Percentiles rank a stretch among this genome's conserved stretches.
Conservation (phyloP, 2,888 invertebrate genomes). For the Tipula confusa region DNA sequence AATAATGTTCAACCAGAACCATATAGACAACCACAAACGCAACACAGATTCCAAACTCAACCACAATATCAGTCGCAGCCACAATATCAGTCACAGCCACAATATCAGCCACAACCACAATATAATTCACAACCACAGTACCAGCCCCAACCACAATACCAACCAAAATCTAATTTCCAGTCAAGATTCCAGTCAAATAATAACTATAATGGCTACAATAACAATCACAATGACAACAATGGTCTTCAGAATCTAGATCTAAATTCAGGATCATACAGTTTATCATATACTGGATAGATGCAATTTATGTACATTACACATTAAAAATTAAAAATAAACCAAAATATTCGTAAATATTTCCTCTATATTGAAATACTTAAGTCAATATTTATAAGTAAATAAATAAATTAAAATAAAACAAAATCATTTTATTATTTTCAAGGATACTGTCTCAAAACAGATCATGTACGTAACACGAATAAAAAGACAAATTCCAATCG, state of each 20-base stretch:
- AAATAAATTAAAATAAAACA: background rate
- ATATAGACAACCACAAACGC: conserved; percentile 39
- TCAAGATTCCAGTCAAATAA: conserved; percentile 34
- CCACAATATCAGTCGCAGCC: conserved; percentile 39
- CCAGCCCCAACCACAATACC: conserved; percentile 38
- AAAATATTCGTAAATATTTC: background rate
- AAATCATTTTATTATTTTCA: background rate
- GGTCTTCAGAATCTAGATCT: conserved; percentile 71
- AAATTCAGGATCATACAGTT: conserved; percentile 70
- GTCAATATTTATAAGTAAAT: background rate
- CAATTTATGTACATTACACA: background rate
- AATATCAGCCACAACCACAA: conserved; percentile 40
- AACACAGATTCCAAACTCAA: conserved; percentile 39
- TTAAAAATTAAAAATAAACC: background rate
- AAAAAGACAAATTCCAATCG: background rate
- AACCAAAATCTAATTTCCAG: background rate
- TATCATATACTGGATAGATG: conserved; percentile 62
- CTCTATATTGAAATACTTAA: background rate
- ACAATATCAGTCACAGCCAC: conserved; percentile 34
- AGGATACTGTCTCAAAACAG: background rate
- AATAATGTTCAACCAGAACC: conserved; percentile 41
- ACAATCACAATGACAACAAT: conserved; percentile 49
- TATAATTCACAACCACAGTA: conserved; percentile 46
- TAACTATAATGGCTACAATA: conserved; percentile 33
- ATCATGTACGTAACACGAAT: background rate